These are phyloP conservation scores for Scrobipalpa atriplicella DNA, from an alignment of 2,888 invertebrate genomes.

Conservation along the genomic window DNA sequence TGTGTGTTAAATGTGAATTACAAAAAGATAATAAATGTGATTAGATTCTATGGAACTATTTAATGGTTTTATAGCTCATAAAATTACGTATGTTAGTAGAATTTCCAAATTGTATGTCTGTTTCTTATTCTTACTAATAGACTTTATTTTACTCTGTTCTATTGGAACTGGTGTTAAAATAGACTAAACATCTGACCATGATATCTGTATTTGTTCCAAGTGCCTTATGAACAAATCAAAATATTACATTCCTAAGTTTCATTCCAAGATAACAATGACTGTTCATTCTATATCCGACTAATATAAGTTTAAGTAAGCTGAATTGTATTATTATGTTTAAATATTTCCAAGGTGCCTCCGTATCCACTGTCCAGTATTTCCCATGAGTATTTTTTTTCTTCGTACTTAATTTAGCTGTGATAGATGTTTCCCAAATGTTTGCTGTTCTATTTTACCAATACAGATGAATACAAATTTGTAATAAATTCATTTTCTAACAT, in stretches of 20 bases:
- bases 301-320: neutral
- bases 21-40: slow-evolving; percentile 54
- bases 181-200: slow-evolving; percentile 48
- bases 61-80: slow-evolving; percentile 66
- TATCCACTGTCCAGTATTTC: slow-evolving; percentile 13
- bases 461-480: slow-evolving; percentile 76
- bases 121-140: slow-evolving; percentile 26
- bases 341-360: neutral
- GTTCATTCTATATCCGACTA: slow-evolving; percentile 19
- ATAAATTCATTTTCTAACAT: slow-evolving; percentile 79
- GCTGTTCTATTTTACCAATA: slow-evolving; percentile 18
- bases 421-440: slow-evolving; percentile 46
- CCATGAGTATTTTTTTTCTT: too few relatives aligned
- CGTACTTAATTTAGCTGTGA: slow-evolving; percentile 62
- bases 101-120: slow-evolving; percentile 37
- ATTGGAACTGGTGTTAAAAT: slow-evolving; percentile 27
- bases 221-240: slow-evolving; percentile 79
- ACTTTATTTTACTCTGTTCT: slow-evolving; percentile 28
- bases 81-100: slow-evolving; percentile 38
- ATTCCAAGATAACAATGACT: slow-evolving; percentile 51
- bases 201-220: slow-evolving; percentile 78
- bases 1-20: slow-evolving; percentile 62
- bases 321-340: too few relatives aligned
- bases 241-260: slow-evolving; percentile 66
- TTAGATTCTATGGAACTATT: slow-evolving; percentile 67